Evolutionary conservation across 2,888 invertebrate genomes (phyloP).

Genomic region (Drosophila tanythrix): DNA sequence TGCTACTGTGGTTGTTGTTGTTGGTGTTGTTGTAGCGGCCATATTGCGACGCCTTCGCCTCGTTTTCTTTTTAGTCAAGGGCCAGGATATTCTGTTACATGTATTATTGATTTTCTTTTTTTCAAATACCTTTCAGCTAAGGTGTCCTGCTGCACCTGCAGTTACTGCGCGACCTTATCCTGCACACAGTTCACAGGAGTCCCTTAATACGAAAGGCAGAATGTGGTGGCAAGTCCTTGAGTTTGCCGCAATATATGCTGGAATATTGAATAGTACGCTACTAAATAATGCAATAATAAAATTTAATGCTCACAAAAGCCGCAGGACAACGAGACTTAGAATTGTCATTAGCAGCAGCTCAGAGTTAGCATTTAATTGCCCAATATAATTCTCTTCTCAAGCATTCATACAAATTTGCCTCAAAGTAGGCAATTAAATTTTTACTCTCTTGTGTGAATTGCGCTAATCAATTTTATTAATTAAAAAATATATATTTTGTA

Average conservation of each 20-base stretch:
- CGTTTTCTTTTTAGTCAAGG: constrained; percentile 32
- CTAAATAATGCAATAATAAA: constrained; percentile 44
- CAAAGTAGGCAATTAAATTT: constrained; percentile 31
- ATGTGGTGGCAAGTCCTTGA: constrained; percentile 17
- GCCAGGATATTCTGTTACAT: constrained; percentile 69
- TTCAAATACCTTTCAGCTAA: constrained; percentile 40
- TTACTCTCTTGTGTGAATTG: neutral
- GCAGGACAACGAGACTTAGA: constrained; percentile 11
- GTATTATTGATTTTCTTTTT: constrained; percentile 67
- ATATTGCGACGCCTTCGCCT: constrained; percentile 55
- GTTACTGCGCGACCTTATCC: constrained; percentile 37
- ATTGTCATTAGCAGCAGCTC: neutral
- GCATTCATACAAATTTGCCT: neutral
- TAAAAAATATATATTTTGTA: neutral
- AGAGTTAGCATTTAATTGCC: constrained; percentile 4
- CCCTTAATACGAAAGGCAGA: constrained; percentile 23
- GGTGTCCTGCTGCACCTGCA: constrained; percentile 58
- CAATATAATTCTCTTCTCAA: neutral
- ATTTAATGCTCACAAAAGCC: constrained; percentile 36
- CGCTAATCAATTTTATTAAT: neutral
- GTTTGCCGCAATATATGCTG: constrained; percentile 36
- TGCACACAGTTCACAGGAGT: constrained; percentile 31
- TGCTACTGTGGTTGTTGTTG: constrained; percentile 16
- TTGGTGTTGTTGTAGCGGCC: constrained; percentile 39
- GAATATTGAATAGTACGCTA: constrained; percentile 34